Evolutionary conservation across 2,888 invertebrate genomes (phyloP).

Genomic region (Camponotus fellah): DNA sequence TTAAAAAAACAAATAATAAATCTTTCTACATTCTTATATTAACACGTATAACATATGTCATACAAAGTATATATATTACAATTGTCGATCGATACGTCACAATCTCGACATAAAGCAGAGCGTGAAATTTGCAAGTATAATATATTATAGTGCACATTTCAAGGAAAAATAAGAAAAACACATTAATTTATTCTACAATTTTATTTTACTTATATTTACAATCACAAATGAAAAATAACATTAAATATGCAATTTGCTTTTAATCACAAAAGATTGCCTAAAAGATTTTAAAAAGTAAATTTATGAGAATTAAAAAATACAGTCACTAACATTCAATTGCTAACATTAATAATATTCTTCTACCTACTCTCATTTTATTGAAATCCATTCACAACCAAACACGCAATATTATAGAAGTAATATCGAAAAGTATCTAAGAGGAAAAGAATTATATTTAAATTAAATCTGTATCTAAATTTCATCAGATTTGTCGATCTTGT

Average conservation of each 20-base stretch:
- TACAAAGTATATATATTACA: neutral
- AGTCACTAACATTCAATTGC: neutral
- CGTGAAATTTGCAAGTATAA: neutral
- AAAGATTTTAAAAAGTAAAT: neutral
- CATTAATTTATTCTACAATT: constrained; percentile 24
- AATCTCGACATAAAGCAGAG: neutral
- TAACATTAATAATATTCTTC: neutral
- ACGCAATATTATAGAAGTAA: neutral
- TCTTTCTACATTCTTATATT: constrained; percentile 14
- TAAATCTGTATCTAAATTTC: neutral
- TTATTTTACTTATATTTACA: constrained; percentile 32
- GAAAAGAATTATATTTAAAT: neutral
- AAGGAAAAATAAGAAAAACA: neutral
- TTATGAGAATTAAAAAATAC: neutral
- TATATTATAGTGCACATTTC: constrained; percentile 2
- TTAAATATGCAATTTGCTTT: neutral
- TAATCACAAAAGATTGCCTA: neutral
- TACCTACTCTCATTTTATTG: neutral
- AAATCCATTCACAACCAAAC: neutral
- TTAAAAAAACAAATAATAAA: neutral
- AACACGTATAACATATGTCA: neutral
- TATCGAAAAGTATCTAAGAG: neutral
- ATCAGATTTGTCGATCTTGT: neutral
- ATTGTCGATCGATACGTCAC: neutral
- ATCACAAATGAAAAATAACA: neutral